Conservation (phyloP, 2,888 invertebrate genomes). For the Drymonia ruficornis region DNA sequence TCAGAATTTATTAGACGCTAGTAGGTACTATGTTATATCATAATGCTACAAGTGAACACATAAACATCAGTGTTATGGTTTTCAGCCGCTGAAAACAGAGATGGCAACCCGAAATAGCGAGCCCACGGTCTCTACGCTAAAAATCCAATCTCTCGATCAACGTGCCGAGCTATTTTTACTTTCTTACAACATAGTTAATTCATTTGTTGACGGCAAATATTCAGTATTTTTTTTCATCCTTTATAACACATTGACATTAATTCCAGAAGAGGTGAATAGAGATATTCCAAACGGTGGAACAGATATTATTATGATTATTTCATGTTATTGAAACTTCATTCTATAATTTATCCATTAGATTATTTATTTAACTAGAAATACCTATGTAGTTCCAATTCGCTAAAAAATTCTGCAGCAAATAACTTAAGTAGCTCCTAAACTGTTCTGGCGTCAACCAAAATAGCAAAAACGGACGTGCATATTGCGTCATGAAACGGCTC, state of each 20-base stretch:
- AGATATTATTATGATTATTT: no score
- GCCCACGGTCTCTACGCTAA: background rate
- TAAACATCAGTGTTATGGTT: background rate
- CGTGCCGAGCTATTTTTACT: no score
- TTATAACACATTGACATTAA: no score
- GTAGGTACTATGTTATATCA: background rate
- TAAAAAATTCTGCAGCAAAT: background rate
- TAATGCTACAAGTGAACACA: background rate
- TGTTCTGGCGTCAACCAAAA: background rate
- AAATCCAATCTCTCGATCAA: background rate
- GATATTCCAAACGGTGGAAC: no score
- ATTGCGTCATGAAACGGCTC: background rate
- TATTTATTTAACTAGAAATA: no score
- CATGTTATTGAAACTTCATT: no score
- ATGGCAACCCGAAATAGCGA: background rate
- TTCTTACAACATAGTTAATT: no score
- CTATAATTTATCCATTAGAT: no score
- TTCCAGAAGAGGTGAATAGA: no score
- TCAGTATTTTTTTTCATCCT: no score
- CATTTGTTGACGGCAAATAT: no score
- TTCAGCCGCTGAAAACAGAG: background rate
- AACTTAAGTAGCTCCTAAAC: background rate
- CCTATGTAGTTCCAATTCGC: no score
- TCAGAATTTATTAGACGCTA: background rate
- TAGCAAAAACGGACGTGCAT: background rate